Percentiles rank a stretch among this genome's conserved stretches.
These are phyloP conservation scores for Portunus trituberculatus DNA, from an alignment of 1,140 invertebrate genomes.

Conservation along the genomic window DNA sequence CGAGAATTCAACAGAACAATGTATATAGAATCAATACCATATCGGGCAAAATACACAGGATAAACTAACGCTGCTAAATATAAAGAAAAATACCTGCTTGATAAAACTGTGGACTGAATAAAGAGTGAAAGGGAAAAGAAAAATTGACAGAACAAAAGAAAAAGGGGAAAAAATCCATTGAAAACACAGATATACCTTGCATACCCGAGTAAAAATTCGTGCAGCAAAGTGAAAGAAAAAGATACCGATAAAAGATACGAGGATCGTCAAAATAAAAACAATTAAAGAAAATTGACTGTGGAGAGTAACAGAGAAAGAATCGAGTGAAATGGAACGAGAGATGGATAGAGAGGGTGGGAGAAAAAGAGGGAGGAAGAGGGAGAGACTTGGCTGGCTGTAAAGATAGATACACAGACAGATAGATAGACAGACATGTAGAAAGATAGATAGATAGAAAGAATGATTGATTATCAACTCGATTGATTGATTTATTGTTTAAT, in stretches of 20 bases:
- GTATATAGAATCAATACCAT: not conserved
- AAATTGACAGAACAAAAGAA: not conserved
- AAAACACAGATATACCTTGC: not conserved
- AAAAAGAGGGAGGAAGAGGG: not conserved
- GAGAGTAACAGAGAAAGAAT: not conserved
- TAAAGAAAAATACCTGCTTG: not conserved
- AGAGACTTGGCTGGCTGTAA: not conserved
- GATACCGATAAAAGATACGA: not conserved
- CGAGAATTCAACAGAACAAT: not conserved
- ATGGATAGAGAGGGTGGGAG: constrained; percentile 31
- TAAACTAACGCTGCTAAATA: constrained; percentile 8
- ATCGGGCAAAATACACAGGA: not conserved
- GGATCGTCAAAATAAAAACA: not conserved
- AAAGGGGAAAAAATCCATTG: not conserved
- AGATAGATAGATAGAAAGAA: constrained; percentile 28
- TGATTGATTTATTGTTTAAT: too few relatives aligned
- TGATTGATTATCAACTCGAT: too few relatives aligned
- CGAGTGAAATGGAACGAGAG: not conserved
- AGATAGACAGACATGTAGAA: constrained; percentile 10
- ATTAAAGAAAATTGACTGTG: constrained; percentile 22
- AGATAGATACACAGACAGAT: not conserved
- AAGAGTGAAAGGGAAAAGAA: not conserved
- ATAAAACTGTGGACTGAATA: constrained; percentile 2
- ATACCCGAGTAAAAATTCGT: not conserved
- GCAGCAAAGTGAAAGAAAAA: constrained; percentile 13